Conservation (phyloP, 1,140 invertebrate genomes). For the Olivierus martensii region DNA sequence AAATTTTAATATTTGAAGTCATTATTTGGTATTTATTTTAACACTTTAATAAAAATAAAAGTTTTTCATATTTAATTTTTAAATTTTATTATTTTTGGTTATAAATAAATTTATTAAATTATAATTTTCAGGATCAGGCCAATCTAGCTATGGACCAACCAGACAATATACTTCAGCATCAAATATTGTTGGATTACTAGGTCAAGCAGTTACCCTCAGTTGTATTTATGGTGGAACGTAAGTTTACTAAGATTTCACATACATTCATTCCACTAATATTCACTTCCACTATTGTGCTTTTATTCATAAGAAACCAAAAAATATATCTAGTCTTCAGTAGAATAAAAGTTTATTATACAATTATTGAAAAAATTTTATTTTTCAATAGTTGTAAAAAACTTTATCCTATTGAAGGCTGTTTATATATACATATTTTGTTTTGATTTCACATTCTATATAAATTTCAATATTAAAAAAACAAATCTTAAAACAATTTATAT, state of each 20-base stretch:
- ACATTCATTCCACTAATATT: too few relatives aligned
- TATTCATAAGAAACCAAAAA: not conserved
- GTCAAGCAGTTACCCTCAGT: constrained; percentile 49
- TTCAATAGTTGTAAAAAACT: too few relatives aligned
- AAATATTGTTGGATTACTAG: constrained; percentile 68
- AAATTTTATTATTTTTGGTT: not conserved
- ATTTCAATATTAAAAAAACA: too few relatives aligned
- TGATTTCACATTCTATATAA: too few relatives aligned
- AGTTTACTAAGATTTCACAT: not conserved
- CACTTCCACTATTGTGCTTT: too few relatives aligned
- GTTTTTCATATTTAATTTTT: not conserved
- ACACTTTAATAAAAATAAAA: not conserved
- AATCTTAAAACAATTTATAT: too few relatives aligned
- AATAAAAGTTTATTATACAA: too few relatives aligned
- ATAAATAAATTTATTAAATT: not conserved
- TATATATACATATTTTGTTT: too few relatives aligned
- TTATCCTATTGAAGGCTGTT: too few relatives aligned
- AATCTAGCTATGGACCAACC: constrained; percentile 52
- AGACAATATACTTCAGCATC: constrained; percentile 70
- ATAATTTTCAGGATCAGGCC: constrained; percentile 28
- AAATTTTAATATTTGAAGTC: too few relatives aligned
- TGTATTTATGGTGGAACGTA: constrained; percentile 24
- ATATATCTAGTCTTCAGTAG: not conserved
- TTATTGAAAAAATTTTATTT: too few relatives aligned
- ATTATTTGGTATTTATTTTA: too few relatives aligned